Conservation (phyloP, 2,113 vertebrate genomes). For the Hypomesus transpacificus region DNA sequence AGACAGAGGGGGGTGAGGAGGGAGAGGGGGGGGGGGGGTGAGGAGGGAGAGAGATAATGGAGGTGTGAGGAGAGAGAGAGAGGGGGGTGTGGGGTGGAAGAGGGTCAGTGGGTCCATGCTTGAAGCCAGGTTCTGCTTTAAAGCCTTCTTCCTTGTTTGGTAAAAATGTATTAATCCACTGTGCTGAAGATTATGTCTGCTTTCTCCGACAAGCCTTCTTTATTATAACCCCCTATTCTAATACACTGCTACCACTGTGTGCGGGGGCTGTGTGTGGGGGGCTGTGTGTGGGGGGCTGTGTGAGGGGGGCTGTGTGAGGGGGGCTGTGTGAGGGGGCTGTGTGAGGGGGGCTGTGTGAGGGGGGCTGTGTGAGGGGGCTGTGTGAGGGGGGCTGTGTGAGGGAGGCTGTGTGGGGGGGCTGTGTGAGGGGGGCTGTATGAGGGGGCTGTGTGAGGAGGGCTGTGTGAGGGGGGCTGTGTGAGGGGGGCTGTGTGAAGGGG, state of each 20-base stretch:
- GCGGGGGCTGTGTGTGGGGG: neutral
- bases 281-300: too few relatives aligned
- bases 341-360: too few relatives aligned
- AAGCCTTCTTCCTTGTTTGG: constrained; percentile 57
- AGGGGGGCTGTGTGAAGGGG: neutral
- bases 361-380: neutral
- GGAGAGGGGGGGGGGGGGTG: neutral
- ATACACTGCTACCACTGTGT: neutral
- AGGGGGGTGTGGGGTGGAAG: constrained; percentile 13
- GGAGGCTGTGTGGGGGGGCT: too few relatives aligned
- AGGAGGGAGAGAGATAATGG: neutral
- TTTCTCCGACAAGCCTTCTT: constrained; percentile 54
- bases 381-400: too few relatives aligned
- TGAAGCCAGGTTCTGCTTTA: constrained; percentile 52
- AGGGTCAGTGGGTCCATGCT: constrained; percentile 47
- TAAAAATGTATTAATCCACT: constrained; percentile 61
- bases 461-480: too few relatives aligned
- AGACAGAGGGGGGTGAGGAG: neutral
- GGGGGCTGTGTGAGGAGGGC: too few relatives aligned
- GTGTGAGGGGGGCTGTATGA: too few relatives aligned
- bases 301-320: too few relatives aligned
- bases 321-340: too few relatives aligned
- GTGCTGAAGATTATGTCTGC: constrained; percentile 41
- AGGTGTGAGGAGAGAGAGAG: neutral
- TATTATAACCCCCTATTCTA: constrained; percentile 22